Base-by-base conservation (phyloP, 2,797 vertebrate genomes). In the Sebastes cheni region DNA sequence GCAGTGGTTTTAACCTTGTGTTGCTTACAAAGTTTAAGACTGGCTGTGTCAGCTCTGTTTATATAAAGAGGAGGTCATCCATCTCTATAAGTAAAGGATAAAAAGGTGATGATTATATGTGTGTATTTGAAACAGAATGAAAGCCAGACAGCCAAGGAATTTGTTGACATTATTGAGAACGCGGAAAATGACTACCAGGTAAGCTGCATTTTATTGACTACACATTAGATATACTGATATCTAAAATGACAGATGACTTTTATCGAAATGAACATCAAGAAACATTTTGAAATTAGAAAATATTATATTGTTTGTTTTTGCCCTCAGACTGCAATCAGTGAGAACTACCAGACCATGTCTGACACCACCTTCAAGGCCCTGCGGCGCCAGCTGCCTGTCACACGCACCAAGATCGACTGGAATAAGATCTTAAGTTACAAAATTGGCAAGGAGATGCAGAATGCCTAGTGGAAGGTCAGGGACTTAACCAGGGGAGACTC, bases 371-470 rank as follows among this genome's bases (percentile, higher is more conserved):
- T 99, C 92, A 99, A 99, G 94, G 99, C 99, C 94, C 97, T 99
- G 95, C 98, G 99, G 92, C 97, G 98, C 88, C 98, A 99, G 85
- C 95, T 99, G 89, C 99, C 98, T 58, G 98, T 99, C 90, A 99
- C 98, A 42, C 98, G 98, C 93, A 99, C 98, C 79, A 99, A 99
- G 96, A 98, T 99, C 73, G 98, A 99, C 95, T 99, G 99, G 98
- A 99, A 98, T 95, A 99, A 99, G 96, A 99, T 99, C 90, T 97
- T 99, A 88, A 99, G 98, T 96, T 99, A 99, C 96, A 99, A 99
- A 96, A 99, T 99, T 89, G 99, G 98, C 88, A 99, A 99, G 93
- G 99, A 99, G 95, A 99, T 99, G 98, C 98, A 99, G 94, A 99
- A 97, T 85, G 97, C 97, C 92, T 98, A 97, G 95, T 92, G 85